Base-by-base conservation (phyloP, 2,113 vertebrate genomes). In the Barbus barbus region DNA sequence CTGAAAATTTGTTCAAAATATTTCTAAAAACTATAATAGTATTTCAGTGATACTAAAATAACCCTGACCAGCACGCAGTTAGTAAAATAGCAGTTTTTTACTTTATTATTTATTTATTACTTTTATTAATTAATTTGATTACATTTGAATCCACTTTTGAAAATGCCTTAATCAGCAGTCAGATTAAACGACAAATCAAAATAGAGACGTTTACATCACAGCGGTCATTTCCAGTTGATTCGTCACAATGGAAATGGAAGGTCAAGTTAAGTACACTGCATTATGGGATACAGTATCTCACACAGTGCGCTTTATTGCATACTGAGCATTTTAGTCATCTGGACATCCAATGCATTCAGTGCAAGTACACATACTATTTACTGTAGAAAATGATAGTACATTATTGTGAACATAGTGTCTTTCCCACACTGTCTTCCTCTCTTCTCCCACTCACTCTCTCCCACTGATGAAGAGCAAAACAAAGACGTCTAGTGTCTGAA, bases 401-500 rank as follows among this genome's bases (percentile, higher is more conserved):
- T 73, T 46, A 46, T 16, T 73, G 22, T 26, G 22, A 73, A 13
- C n/a, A n/a, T 3, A n/a, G 71, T 48, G 46, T 48, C 46, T 48
- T 48, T 16, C 46, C 24, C n/a, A n/a, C n/a, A n/a, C 38, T 65
- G 1, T 0, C 16, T 65, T 65, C 24, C 48, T 24, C 81, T 41
- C n/a, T 14, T 28, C 78, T 63, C 78, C 24, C 31, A 31, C 60
- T 67, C 53, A 7, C 48, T 82, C 48, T 61, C 77, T 11, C 53
- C 22, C 78, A 31, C 65, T n/a, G 44, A 74, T 18, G 56, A 75
- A 38, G 65, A 86, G 90, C 91, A 90, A 95, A 96, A 97, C 95
- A 97, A 95, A 94, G 94, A 91, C 83, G 90, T 87, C 92, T 73
- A 94, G 92, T 96, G 92, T 96, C 94, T 89, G 11, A 81, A 90